Percentiles rank a stretch among this genome's conserved stretches.
Conservation (phyloP, 1,140 invertebrate genomes). For the Hermetia illucens region DNA sequence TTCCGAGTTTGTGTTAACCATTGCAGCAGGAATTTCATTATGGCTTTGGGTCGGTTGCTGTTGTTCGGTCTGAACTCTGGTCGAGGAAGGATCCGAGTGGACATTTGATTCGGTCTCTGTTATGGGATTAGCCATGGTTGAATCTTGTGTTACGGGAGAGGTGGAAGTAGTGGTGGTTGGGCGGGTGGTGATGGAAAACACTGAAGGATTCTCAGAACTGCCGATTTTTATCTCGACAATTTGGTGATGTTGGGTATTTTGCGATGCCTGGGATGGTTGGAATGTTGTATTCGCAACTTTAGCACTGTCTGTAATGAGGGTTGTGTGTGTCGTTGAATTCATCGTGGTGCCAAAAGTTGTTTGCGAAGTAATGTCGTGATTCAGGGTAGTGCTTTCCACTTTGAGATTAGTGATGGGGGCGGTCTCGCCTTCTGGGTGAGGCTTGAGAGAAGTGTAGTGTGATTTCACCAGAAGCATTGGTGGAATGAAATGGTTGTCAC, state of each 20-base stretch:
- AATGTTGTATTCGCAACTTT: background rate
- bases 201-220: background rate
- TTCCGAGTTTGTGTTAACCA: too few relatives aligned
- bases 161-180: background rate
- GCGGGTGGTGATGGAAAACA: background rate
- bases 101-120: too few relatives aligned
- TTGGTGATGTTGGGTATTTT: slow-evolving; percentile 2
- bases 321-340: too few relatives aligned
- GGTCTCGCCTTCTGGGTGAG: background rate
- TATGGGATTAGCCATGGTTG: too few relatives aligned
- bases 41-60: too few relatives aligned
- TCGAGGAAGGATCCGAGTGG: too few relatives aligned
- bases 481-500: slow-evolving; percentile 28
- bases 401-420: slow-evolving; percentile 1
- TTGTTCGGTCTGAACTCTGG: too few relatives aligned
- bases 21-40: too few relatives aligned
- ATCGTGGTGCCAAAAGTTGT: too few relatives aligned
- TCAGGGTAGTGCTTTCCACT: background rate
- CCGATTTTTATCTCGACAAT: slow-evolving; percentile 1
- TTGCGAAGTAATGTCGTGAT: background rate
- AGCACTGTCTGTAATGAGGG: too few relatives aligned
- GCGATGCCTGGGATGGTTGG: slow-evolving; percentile 1
- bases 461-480: slow-evolving; percentile 29
- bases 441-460: slow-evolving; percentile 16
- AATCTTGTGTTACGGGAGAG: background rate